Evolutionary conservation across 2,888 invertebrate species (phyloP).

Genomic region (Lamellibrachia columna): DNA sequence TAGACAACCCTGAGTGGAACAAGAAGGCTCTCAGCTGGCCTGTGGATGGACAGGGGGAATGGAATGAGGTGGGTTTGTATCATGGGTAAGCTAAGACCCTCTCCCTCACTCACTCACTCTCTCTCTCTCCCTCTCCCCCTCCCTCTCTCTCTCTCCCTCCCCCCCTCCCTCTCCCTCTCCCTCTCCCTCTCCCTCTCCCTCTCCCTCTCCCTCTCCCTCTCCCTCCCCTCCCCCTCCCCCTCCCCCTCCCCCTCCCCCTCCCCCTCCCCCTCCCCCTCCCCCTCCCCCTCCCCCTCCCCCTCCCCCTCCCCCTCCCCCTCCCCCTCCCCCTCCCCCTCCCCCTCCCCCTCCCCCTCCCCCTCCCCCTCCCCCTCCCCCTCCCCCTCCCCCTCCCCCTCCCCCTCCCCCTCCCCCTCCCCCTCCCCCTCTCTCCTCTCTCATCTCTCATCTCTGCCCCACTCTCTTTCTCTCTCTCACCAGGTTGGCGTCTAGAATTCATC

Average conservation of each 20-base stretch:
- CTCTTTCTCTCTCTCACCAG: neutral
- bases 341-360: neutral
- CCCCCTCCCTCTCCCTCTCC: neutral
- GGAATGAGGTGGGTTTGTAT: slow-evolving; percentile 53
- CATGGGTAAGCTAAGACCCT: neutral
- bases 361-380: slow-evolving; percentile 18
- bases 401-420: neutral
- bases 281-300: slow-evolving; percentile 7
- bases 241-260: neutral
- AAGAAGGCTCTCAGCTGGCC: slow-evolving; percentile 66
- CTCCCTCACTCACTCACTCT: neutral
- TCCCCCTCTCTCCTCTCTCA: slow-evolving; percentile 25
- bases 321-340: neutral
- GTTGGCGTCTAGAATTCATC: neutral
- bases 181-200: neutral
- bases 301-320: neutral
- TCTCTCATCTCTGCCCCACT: neutral
- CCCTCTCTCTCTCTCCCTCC: neutral
- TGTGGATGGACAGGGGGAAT: slow-evolving; percentile 53
- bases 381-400: neutral
- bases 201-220: neutral
- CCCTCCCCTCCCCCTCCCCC: neutral
- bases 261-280: neutral
- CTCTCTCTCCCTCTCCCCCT: neutral
- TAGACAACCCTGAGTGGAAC: slow-evolving; percentile 62